A percentile compares a stretch with the other conserved stretches of the same genome.
phyloP scores from a whole-genome alignment of 1,140 invertebrate genomes.

The Drosophila setifemur region DNA sequence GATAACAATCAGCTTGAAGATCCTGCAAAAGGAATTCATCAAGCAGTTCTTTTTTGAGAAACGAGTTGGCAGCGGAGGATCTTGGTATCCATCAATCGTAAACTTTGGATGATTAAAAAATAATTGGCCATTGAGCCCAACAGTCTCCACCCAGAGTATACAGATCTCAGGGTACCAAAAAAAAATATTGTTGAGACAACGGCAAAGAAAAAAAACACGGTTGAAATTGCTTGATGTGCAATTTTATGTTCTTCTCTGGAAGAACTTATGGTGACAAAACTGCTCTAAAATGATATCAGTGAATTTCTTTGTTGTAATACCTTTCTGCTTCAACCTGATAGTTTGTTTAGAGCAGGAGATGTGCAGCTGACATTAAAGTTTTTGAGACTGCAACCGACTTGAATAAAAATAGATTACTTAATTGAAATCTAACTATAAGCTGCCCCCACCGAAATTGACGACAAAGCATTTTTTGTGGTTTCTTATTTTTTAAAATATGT shows the following conservation, averaged over 20 bases:
- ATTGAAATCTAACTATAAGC: too few species aligned
- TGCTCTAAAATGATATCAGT: constrained; percentile 18
- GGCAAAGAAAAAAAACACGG: constrained; percentile 25
- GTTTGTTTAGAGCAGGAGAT: not conserved
- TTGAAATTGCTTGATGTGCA: constrained; percentile 1
- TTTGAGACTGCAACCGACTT: not conserved
- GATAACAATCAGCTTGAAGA: constrained; percentile 26
- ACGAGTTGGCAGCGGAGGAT: constrained; percentile 68
- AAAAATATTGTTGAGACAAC: not conserved
- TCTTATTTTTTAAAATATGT: constrained; percentile 39
- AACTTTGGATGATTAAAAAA: constrained; percentile 58
- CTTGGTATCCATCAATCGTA: not conserved
- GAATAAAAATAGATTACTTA: not conserved
- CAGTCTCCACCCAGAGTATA: not conserved
- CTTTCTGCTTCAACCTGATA: not conserved
- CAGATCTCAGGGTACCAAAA: not conserved
- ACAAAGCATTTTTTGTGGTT: too few species aligned
- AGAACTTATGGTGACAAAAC: not conserved
- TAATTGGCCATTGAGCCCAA: not conserved
- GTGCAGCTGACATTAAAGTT: constrained; percentile 53
- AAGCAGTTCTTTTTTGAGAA: constrained; percentile 75
- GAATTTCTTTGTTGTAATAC: not conserved
- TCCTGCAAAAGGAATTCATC: constrained; percentile 69
- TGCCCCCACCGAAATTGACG: too few species aligned
- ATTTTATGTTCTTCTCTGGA: not conserved